Evolutionary conservation across 2,888 invertebrate species (phyloP).

Genomic region (Hetaerina titia): DNA sequence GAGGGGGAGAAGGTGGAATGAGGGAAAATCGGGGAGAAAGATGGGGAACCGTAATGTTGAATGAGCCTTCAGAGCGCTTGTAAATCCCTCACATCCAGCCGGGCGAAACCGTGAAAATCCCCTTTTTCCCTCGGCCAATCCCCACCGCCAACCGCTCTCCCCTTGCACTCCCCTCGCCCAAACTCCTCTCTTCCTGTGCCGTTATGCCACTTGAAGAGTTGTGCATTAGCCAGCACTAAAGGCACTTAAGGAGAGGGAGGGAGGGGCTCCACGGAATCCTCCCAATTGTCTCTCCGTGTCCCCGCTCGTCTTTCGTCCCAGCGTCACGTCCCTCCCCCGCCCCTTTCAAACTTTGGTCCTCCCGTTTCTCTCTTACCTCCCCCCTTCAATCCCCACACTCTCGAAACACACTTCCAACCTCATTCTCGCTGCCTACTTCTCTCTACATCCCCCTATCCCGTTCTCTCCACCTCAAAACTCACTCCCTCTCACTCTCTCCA

Average conservation of each 20-base stretch:
- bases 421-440: not conserved
- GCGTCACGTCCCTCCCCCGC: not conserved
- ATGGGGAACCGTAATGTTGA: not conserved
- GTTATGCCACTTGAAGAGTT: not conserved
- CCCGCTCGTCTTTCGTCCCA: not conserved
- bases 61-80: not conserved
- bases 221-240: constrained; percentile 23
- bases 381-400: not conserved
- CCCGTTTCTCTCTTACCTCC: not conserved
- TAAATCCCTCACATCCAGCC: constrained; percentile 10
- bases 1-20: not conserved
- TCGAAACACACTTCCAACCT: constrained; percentile 36
- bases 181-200: not conserved
- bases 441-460: no score
- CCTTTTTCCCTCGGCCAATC: not conserved
- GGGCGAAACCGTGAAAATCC: constrained; percentile 34
- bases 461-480: not conserved
- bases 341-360: not conserved
- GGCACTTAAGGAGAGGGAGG: not conserved
- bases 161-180: not conserved
- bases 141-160: not conserved
- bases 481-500: not conserved
- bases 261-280: not conserved
- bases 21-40: not conserved
- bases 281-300: constrained; percentile 34